Evolutionary conservation across 2,797 vertebrate species (phyloP), one percentile per base, ranked within the genome.

Genomic region (Crax fasciolata): DNA sequence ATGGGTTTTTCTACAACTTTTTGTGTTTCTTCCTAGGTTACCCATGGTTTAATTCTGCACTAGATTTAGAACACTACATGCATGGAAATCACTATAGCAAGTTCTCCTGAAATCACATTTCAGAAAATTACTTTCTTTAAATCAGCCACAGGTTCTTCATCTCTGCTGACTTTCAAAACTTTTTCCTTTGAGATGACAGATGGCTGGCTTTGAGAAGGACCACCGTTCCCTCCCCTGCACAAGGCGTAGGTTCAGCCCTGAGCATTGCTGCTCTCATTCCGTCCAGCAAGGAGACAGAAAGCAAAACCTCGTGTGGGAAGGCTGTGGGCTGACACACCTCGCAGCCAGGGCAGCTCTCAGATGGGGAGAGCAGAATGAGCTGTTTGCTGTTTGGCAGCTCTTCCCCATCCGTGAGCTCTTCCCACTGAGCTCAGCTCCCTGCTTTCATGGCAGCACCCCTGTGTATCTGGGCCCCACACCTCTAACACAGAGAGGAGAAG

Each of bases 371-470:
- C n/a, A n/a, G n/a, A n/a, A n/a, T n/a, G n/a, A n/a, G n/a, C n/a
- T n/a, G n/a, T n/a, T n/a, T n/a, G n/a, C n/a, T n/a, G n/a, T n/a
- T n/a, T n/a, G n/a, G n/a, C 96, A 79, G 55, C 87, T 91, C 93
- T 89, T 35, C 80, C 87, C 91, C 94, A 72, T 92, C 90, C 90
- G 95, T 38, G 76, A 93, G 83, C 94, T 81, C 90, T 90, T 94
- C 95, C 94, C 78, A 38, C 28, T 48, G 93, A 96, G 93, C 94
- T 79, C 94, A 59, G 91, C 51, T 62, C 67, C 18, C 95, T 84
- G 32, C 28, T 58, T 32, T 38, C 28, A 28, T 2, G 23, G 30
- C 86, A 82, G 89, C 73, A 89, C 89, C 87, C 85, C 95, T 18
- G 6, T 63, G 46, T 72, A 90, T 71, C 89, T 39, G 80, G 66